These are phyloP conservation scores for Alcis repandata DNA, from an alignment of 2,888 invertebrate genomes.

Conservation along the genomic window DNA sequence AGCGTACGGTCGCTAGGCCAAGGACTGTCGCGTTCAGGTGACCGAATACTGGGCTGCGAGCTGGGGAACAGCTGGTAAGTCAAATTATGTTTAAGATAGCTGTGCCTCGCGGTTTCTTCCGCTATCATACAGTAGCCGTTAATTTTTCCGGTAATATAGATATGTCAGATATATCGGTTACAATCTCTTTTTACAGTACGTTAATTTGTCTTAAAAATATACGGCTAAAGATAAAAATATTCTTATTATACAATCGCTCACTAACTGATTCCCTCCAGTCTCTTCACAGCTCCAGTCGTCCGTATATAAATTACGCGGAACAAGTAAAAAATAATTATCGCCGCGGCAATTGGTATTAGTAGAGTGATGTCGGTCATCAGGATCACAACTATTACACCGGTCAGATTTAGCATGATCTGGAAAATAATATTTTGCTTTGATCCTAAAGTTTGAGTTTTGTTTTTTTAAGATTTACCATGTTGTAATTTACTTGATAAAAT, in stretches of 20 bases:
- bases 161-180: too few species aligned
- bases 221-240: neutral
- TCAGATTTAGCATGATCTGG: conserved; percentile 91
- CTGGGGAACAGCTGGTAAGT: conserved; percentile 72
- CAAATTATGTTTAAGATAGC: neutral
- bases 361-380: conserved; percentile 86
- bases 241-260: conserved; percentile 1
- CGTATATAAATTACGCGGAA: conserved; percentile 89
- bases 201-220: too few species aligned
- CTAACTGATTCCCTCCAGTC: conserved; percentile 89
- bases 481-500: neutral
- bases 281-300: conserved; percentile 90
- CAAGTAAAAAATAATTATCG: conserved; percentile 87
- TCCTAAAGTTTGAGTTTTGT: too few species aligned
- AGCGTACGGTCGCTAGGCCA: conserved; percentile 93
- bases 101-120: too few species aligned
- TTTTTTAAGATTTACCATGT: neutral
- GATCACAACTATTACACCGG: conserved; percentile 92
- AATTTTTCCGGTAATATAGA: too few species aligned
- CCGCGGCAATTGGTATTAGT: conserved; percentile 82
- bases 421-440: conserved; percentile 50
- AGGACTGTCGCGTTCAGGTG: conserved; percentile 93
- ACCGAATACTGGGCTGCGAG: conserved; percentile 94
- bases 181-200: too few species aligned
- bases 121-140: too few species aligned